Percentiles rank a stretch among this genome's conserved stretches.
These are phyloP conservation scores for Archivesica marissinica DNA, from an alignment of 1,140 invertebrate genomes.

Conservation along the genomic window DNA sequence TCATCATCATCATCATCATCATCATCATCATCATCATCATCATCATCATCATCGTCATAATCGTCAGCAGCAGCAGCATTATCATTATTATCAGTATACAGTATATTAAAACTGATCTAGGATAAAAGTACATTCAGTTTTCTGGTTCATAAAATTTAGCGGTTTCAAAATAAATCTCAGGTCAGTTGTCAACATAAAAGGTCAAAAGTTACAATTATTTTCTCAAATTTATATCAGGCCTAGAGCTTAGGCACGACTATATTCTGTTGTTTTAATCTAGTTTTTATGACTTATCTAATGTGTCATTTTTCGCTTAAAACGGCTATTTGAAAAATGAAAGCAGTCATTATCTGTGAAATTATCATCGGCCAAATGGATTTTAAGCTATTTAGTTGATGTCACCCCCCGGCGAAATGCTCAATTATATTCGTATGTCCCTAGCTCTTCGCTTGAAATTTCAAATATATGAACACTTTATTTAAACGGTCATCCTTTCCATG, in stretches of 20 bases:
- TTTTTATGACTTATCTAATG: slow-evolving; percentile 31
- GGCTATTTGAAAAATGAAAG: slow-evolving; percentile 39
- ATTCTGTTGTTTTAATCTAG: not conserved
- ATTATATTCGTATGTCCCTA: too few species aligned
- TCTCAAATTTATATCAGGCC: slow-evolving; percentile 38
- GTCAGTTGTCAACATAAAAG: not conserved
- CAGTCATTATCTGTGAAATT: slow-evolving; percentile 32
- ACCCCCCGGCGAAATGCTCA: not conserved
- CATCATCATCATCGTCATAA: too few species aligned
- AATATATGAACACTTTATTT: too few species aligned
- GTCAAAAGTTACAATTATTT: slow-evolving; percentile 32
- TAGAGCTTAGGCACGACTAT: not conserved
- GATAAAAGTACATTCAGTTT: not conserved
- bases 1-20: slow-evolving; percentile 1
- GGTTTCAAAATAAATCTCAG: slow-evolving; percentile 30
- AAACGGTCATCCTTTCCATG: too few species aligned
- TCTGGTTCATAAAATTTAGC: not conserved
- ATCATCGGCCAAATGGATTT: slow-evolving; percentile 7
- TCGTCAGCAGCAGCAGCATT: not conserved
- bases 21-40: slow-evolving; percentile 2
- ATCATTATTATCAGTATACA: not conserved
- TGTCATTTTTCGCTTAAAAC: slow-evolving; percentile 42
- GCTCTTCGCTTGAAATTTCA: too few species aligned
- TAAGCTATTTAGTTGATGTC: not conserved
- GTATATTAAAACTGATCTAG: too few species aligned